phyloP scores from a whole-genome alignment of 1,140 invertebrate genomes.

The Akabosia matsudoensis region DNA sequence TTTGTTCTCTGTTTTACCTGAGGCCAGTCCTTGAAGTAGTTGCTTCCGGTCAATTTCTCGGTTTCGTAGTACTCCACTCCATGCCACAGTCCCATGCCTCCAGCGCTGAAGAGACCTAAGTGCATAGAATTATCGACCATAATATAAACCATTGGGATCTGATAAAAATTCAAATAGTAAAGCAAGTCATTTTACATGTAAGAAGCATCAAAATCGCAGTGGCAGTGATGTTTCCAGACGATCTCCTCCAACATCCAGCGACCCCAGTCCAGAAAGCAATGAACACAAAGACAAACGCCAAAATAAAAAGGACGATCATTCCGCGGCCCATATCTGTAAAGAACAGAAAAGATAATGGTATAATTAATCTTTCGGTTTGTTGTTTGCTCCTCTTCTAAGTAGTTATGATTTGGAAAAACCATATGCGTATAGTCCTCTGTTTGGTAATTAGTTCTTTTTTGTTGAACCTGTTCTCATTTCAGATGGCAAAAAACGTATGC shows the following conservation, averaged over 20 bases:
- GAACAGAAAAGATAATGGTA: neutral
- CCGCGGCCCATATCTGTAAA: constrained; percentile 83
- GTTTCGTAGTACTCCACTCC: constrained; percentile 93
- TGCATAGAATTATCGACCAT: constrained; percentile 32
- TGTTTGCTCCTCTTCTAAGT: too few relatives aligned
- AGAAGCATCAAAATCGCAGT: constrained; percentile 87
- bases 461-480: too few relatives aligned
- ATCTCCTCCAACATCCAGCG: constrained; percentile 85
- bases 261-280: constrained; percentile 91
- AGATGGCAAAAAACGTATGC: too few relatives aligned
- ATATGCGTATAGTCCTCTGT: too few relatives aligned
- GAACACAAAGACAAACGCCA: constrained; percentile 82
- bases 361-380: constrained; percentile 1
- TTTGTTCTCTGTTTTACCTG: constrained; percentile 65
- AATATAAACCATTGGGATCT: too few relatives aligned
- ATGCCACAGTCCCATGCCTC: constrained; percentile 91
- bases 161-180: constrained; percentile 5
- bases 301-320: constrained; percentile 85
- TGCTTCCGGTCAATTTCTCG: constrained; percentile 84
- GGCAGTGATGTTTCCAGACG: constrained; percentile 85
- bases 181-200: constrained; percentile 64
- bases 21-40: constrained; percentile 82
- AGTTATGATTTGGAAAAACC: too few relatives aligned
- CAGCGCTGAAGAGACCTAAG: constrained; percentile 79
- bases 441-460: too few relatives aligned